Evolutionary conservation across 1,140 invertebrate genomes (phyloP).

Genomic region (Globodera rostochiensis): DNA sequence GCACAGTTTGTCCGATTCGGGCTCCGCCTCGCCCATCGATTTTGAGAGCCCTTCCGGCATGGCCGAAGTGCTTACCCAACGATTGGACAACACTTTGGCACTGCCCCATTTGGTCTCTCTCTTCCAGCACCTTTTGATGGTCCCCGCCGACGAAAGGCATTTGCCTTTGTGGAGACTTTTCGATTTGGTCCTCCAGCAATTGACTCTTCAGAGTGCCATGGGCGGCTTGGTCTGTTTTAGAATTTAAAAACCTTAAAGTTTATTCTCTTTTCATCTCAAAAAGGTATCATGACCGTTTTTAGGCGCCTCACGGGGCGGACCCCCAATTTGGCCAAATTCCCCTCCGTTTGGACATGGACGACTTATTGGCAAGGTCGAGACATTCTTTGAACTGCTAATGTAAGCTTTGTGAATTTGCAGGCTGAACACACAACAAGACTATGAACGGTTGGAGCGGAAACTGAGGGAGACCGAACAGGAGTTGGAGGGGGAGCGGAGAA

Average conservation of each 20-base stretch:
- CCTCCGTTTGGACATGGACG: constrained; percentile 54
- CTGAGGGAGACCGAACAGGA: constrained; percentile 68
- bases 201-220: constrained; percentile 81
- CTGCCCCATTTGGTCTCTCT: constrained; percentile 89
- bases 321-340: constrained; percentile 75
- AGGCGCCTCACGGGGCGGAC: constrained; percentile 73
- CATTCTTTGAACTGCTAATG: constrained; percentile 4
- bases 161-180: constrained; percentile 89
- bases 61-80: constrained; percentile 87
- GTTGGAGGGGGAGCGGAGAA: constrained; percentile 81
- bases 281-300: not conserved
- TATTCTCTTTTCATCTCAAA: no score
- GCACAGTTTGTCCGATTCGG: constrained; percentile 49
- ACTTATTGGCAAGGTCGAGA: constrained; percentile 42
- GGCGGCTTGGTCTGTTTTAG: constrained; percentile 75
- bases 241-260: no score
- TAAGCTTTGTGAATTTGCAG: constrained; percentile 30
- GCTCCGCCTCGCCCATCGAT: constrained; percentile 77
- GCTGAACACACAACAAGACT: constrained; percentile 82
- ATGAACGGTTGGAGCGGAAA: constrained; percentile 65
- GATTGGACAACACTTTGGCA: constrained; percentile 86
- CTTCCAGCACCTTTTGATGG: constrained; percentile 83
- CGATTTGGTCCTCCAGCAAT: constrained; percentile 91
- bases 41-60: constrained; percentile 88
- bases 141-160: constrained; percentile 84